Evolutionary conservation across 92 coral and sea anemone species (phyloP).

Genomic region (Palythoa heliodiscus): DNA sequence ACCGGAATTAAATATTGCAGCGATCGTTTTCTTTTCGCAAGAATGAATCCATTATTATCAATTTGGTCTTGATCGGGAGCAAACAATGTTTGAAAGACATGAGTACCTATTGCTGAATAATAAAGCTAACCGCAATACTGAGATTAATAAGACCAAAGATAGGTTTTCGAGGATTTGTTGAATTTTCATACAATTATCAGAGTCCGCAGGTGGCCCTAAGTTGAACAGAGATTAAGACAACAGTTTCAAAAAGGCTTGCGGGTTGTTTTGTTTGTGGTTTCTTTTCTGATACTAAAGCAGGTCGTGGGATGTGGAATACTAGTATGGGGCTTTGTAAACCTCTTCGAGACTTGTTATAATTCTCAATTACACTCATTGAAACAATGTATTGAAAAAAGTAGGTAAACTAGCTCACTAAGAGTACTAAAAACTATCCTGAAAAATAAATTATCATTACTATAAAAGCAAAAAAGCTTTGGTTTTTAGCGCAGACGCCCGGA

Average conservation of each 20-base stretch:
- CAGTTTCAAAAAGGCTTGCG: background rate
- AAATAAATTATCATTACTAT: background rate
- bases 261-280: background rate
- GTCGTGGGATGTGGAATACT: background rate
- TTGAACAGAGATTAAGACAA: background rate
- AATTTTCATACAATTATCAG: background rate
- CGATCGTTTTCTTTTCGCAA: background rate
- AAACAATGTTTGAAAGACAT: background rate
- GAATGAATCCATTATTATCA: background rate
- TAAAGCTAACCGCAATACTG: conserved; percentile 26
- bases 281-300: background rate
- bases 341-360: background rate
- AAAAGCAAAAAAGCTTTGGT: background rate
- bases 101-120: conserved; percentile 12
- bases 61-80: background rate
- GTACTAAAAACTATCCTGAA: conserved; percentile 2
- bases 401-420: background rate
- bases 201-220: background rate
- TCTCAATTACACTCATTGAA: background rate
- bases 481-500: conserved; percentile 1
- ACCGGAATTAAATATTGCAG: background rate
- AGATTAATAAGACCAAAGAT: background rate
- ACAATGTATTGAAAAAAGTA: conserved; percentile 3
- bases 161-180: background rate
- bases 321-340: background rate